Conservation (phyloP, 2,888 invertebrate genomes). For the Philhelius pedissequus region DNA sequence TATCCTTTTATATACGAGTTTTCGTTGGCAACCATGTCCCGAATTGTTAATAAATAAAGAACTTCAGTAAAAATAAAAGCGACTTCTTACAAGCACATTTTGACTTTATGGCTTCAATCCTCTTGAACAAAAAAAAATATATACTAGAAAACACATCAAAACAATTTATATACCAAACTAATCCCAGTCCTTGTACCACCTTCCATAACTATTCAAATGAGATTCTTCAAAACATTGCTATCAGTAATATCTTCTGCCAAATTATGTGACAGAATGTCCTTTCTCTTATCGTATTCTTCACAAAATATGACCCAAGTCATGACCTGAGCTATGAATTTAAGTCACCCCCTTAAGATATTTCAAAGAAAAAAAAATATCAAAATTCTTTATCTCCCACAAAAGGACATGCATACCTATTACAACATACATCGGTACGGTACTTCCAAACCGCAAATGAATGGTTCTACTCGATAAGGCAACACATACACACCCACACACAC, state of each 20-base stretch:
- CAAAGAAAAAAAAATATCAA: background rate
- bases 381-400: background rate
- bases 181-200: background rate
- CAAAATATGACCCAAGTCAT: constrained; percentile 36
- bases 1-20: too few species aligned
- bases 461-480: background rate
- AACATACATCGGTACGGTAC: background rate
- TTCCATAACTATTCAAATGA: constrained; percentile 1
- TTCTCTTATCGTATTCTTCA: constrained; percentile 12
- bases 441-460: background rate
- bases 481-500: too few species aligned
- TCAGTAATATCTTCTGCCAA: background rate
- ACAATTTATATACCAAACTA: background rate
- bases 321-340: constrained; percentile 40
- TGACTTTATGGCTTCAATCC: too few species aligned
- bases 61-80: too few species aligned
- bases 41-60: too few species aligned
- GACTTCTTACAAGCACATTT: too few species aligned
- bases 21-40: too few species aligned
- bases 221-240: background rate
- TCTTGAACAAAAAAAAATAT: too few species aligned
- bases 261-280: constrained; percentile 28
- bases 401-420: constrained; percentile 2
- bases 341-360: background rate
- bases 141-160: background rate